Percentiles rank a stretch among this genome's conserved stretches.
phyloP scores from a whole-genome alignment of 2,113 vertebrate species.

The Zeus faber region DNA sequence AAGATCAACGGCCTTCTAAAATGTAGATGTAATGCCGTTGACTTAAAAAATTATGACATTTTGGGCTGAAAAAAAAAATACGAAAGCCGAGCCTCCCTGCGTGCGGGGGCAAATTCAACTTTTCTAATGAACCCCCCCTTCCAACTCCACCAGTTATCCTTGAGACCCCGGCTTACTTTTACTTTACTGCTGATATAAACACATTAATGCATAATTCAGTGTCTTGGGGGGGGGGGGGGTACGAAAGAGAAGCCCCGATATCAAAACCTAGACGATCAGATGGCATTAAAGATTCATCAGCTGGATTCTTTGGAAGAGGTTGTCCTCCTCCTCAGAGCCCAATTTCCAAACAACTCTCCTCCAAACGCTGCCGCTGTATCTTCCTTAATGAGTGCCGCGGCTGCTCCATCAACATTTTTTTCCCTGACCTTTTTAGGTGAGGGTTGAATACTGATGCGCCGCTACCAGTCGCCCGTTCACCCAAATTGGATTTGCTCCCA shows the following conservation, averaged over 20 bases:
- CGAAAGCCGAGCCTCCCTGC: no score
- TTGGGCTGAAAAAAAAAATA: no score
- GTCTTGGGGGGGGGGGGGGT: background rate
- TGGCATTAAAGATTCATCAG: conserved; percentile 29
- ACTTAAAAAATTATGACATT: no score
- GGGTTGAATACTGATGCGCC: conserved; percentile 9
- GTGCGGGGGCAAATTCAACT: background rate
- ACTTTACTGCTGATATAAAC: conserved; percentile 1
- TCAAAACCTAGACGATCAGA: conserved; percentile 17
- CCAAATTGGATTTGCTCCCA: no score
- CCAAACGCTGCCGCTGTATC: conserved; percentile 1
- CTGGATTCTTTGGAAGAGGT: background rate
- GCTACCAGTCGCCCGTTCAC: no score
- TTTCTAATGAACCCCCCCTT: background rate
- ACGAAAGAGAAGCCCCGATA: conserved; percentile 5
- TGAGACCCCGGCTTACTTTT: background rate
- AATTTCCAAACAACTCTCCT: conserved; percentile 2
- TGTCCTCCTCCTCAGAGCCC: background rate
- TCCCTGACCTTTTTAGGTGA: background rate
- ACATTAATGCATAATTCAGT: conserved; percentile 20
- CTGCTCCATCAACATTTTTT: conserved; percentile 1
- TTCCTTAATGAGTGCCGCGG: conserved; percentile 20
- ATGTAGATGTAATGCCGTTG: no score
- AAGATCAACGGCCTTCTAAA: no score
- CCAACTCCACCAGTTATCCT: background rate